Conservation (phyloP, 2,797 vertebrate species). For the Spinibarbus caldwelli region DNA sequence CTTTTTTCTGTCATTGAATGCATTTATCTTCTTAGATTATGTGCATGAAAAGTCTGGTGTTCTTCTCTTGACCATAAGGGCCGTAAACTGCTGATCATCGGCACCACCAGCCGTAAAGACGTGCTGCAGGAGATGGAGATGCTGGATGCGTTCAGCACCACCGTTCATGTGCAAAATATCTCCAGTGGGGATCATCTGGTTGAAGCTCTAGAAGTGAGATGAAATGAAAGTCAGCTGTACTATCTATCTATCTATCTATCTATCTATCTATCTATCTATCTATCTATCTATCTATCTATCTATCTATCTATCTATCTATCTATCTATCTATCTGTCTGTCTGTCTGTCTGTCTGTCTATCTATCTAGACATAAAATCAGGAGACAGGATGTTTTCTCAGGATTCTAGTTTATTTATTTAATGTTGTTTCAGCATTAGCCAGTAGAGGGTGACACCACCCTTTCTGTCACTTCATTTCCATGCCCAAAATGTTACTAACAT, state of each 20-base stretch:
- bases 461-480: neutral
- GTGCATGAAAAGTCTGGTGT: neutral
- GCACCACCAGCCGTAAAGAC: slow-evolving; percentile 96
- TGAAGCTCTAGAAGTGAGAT: slow-evolving; percentile 91
- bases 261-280: too few relatives aligned
- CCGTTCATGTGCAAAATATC: slow-evolving; percentile 93
- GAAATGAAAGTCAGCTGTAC: neutral
- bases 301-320: too few relatives aligned
- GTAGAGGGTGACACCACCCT: neutral
- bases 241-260: too few relatives aligned
- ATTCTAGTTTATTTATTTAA: neutral
- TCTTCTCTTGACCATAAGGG: slow-evolving; percentile 76
- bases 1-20: neutral
- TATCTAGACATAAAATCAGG: neutral
- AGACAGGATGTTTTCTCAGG: neutral
- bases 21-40: neutral
- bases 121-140: slow-evolving; percentile 99
- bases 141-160: slow-evolving; percentile 96
- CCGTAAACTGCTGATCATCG: slow-evolving; percentile 95
- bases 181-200: slow-evolving; percentile 90
- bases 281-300: too few relatives aligned
- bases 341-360: neutral
- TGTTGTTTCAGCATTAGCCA: neutral
- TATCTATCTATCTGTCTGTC: too few relatives aligned
- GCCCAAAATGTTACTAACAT: neutral